phyloP scores from a whole-genome alignment of 2,888 invertebrate species.

The Diaphora mendica region DNA sequence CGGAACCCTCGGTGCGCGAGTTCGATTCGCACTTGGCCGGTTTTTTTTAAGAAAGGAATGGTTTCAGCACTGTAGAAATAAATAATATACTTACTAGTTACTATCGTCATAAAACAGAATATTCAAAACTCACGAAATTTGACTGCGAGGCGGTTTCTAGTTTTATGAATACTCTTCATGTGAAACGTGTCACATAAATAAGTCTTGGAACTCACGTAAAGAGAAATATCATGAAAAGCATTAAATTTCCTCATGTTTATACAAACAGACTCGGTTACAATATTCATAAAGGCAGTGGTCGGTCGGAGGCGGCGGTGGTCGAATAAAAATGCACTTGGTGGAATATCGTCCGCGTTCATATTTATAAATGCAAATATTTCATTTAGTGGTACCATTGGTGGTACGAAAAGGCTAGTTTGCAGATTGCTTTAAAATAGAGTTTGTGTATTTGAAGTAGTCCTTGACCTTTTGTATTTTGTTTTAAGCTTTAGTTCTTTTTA shows the following conservation, averaged over 20 bases:
- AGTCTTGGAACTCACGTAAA: background rate
- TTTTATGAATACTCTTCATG: too few species aligned
- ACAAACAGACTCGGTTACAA: background rate
- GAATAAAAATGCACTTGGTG: slow-evolving; percentile 1
- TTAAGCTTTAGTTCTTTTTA: background rate
- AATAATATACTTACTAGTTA: too few species aligned
- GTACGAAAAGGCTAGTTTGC: slow-evolving; percentile 2
- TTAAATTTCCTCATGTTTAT: background rate
- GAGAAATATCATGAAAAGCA: background rate
- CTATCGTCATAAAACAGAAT: too few species aligned
- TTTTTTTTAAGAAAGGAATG: background rate
- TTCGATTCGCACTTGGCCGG: too few species aligned
- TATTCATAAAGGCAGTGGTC: slow-evolving; percentile 1
- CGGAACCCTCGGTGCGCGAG: too few species aligned
- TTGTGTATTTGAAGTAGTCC: background rate
- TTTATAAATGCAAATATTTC: background rate
- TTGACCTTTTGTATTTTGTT: background rate
- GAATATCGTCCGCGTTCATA: slow-evolving; percentile 5
- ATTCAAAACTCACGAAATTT: too few species aligned
- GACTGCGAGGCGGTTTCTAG: too few species aligned
- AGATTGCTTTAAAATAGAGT: background rate
- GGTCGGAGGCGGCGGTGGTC: background rate
- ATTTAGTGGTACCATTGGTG: slow-evolving; percentile 12
- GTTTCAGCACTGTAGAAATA: too few species aligned
- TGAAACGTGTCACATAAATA: background rate